Evolutionary conservation across 2,888 invertebrate genomes (phyloP).

Genomic region (Lasioglossum marginatum): DNA sequence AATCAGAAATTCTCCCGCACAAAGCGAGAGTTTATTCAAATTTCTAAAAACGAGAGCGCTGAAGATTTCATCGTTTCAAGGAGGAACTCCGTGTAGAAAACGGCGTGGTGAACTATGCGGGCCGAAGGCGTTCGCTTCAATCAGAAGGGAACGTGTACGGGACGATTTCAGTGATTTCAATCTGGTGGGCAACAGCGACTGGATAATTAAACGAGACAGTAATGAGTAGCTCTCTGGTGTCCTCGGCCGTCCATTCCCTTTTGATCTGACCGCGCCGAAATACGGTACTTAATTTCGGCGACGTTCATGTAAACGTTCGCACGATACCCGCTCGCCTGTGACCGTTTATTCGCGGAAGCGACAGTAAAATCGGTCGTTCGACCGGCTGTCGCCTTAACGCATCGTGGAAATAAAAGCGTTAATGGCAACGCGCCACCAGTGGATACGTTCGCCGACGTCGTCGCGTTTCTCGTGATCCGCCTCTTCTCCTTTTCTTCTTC

Average conservation of each 20-base stretch:
- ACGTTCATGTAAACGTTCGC: conserved; percentile 23
- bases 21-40: background rate
- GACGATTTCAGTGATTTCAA: background rate
- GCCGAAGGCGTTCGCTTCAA: background rate
- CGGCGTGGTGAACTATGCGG: background rate
- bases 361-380: conserved; percentile 78
- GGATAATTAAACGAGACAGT: conserved; percentile 2
- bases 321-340: conserved; percentile 48
- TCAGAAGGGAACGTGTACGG: background rate
- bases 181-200: background rate
- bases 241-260: conserved; percentile 10
- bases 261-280: conserved; percentile 13
- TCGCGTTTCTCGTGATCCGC: conserved; percentile 59
- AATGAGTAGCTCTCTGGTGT: conserved; percentile 15
- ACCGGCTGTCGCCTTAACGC: conserved; percentile 69
- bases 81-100: background rate
- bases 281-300: conserved; percentile 25
- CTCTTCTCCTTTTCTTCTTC: conserved; percentile 9
- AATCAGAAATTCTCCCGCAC: background rate
- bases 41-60: background rate
- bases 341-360: conserved; percentile 73
- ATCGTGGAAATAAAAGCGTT: conserved; percentile 77
- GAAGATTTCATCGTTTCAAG: background rate
- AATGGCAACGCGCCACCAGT: conserved; percentile 75
- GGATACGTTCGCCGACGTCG: conserved; percentile 67